Evolutionary conservation across 2,797 vertebrate genomes (phyloP).

Genomic region (Sebastes ruberrimus): DNA sequence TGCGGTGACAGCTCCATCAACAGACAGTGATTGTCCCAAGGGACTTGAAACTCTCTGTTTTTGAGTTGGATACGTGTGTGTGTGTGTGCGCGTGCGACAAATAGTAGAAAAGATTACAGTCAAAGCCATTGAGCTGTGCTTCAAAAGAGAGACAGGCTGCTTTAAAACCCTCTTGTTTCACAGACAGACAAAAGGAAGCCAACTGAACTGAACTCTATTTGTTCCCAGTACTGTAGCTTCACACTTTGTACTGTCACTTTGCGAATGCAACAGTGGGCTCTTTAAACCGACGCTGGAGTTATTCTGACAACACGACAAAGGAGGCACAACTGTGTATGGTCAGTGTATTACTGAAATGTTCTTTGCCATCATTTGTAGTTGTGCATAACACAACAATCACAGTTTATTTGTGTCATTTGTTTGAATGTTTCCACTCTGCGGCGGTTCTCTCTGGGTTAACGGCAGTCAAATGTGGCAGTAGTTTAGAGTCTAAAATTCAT

Average conservation of each 20-base stretch:
- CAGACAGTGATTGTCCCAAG: slow-evolving; percentile 47
- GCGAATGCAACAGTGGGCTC: slow-evolving; percentile 30
- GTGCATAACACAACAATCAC: no score
- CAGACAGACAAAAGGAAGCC: slow-evolving; percentile 42
- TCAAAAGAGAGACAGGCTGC: slow-evolving; percentile 20
- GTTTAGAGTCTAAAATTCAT: not conserved
- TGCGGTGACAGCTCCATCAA: slow-evolving; percentile 60
- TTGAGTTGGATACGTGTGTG: not conserved
- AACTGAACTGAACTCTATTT: slow-evolving; percentile 48
- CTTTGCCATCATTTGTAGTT: not conserved
- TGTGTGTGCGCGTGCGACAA: slow-evolving; percentile 24
- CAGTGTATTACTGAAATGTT: not conserved
- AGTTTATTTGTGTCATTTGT: not conserved
- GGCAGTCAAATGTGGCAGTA: not conserved
- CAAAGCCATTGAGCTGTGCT: slow-evolving; percentile 46
- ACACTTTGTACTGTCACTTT: slow-evolving; percentile 13
- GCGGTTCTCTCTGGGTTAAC: not conserved
- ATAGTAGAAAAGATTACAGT: slow-evolving; percentile 57
- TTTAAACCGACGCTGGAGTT: slow-evolving; percentile 32
- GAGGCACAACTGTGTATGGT: not conserved
- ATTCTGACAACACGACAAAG: slow-evolving; percentile 15
- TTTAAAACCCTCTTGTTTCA: slow-evolving; percentile 52
- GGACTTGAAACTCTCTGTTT: slow-evolving; percentile 30
- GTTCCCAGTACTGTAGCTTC: slow-evolving; percentile 35
- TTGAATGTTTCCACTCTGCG: not conserved